Evolutionary conservation across 2,888 invertebrate species (phyloP).

Genomic region (Folsomia candida): DNA sequence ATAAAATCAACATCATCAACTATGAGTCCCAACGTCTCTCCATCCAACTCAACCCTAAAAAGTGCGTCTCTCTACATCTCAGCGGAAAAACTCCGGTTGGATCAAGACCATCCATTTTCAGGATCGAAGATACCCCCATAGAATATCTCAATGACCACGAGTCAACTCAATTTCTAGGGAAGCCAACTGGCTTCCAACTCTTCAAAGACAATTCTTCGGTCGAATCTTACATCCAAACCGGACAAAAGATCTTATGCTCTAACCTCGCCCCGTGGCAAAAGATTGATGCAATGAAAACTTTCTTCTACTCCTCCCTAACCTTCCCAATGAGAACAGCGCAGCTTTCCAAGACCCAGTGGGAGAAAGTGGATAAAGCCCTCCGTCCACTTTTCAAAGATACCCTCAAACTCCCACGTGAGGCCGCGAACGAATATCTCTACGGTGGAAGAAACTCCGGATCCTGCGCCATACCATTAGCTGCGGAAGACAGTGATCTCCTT

Average conservation of each 20-base stretch:
- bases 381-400: conserved; percentile 16
- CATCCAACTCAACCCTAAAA: too few relatives aligned
- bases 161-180: too few relatives aligned
- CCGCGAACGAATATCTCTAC: conserved; percentile 38
- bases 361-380: conserved; percentile 19
- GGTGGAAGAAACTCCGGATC: conserved; percentile 19
- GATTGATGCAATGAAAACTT: conserved; percentile 45
- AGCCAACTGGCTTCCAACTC: too few relatives aligned
- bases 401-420: conserved; percentile 20
- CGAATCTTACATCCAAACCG: too few relatives aligned
- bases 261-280: too few relatives aligned
- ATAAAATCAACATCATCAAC: conserved; percentile 10
- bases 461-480: conserved; percentile 21
- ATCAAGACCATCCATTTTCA: too few relatives aligned
- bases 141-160: too few relatives aligned
- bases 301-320: conserved; percentile 33
- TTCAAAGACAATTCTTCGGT: too few relatives aligned
- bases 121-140: too few relatives aligned
- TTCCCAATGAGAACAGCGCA: conserved; percentile 21
- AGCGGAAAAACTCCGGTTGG: too few relatives aligned
- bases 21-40: conserved; percentile 37
- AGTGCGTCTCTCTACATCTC: too few relatives aligned
- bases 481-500: conserved; percentile 30
- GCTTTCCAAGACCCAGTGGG: conserved; percentile 22
- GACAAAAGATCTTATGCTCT: too few relatives aligned